phyloP scores from a whole-genome alignment of 2,113 vertebrate species.

The cattle (Bos taurus) region ARS-UCD2.0 NC_037340.1:55980001-55980500 shows the following conservation, averaged over 20 bases:
- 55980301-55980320: fast-evolving
- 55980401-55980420: neutral
- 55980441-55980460: fast-evolving
- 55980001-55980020: neutral
- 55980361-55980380: neutral
- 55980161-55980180: neutral
- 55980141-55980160: neutral
- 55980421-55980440: too few relatives aligned
- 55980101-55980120: neutral
- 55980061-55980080: neutral
- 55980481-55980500: fast-evolving
- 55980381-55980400: neutral
- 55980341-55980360: too few relatives aligned
- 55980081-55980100: neutral
- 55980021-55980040: neutral
- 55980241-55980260: fast-evolving
- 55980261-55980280: fast-evolving
- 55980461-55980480: fast-evolving
- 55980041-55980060: neutral
- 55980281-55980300: neutral
- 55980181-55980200: neutral
- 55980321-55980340: too few relatives aligned
- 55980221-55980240: too few relatives aligned
- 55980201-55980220: neutral
- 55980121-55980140: neutral